Evolutionary conservation across 2,113 vertebrate species (phyloP).

Genomic region (Elaphurus davidianus): DNA sequence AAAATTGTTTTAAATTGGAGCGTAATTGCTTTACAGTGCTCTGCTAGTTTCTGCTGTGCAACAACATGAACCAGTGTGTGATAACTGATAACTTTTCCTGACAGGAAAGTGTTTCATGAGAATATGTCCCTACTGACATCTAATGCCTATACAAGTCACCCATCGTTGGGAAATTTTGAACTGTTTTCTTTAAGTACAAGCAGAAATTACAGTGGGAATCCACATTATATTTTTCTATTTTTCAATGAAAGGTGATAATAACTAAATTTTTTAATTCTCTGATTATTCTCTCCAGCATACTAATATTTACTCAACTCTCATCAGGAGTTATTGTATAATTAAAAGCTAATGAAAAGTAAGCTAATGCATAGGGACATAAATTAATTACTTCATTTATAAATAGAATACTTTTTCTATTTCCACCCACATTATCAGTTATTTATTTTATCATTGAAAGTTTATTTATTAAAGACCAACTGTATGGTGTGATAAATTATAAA

Average conservation of each 20-base stretch:
- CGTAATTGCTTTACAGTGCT: background rate
- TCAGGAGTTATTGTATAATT: background rate
- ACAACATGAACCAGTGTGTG: background rate
- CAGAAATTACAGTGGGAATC: background rate
- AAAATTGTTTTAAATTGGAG: background rate
- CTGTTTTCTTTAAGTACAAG: background rate
- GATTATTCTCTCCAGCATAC: background rate
- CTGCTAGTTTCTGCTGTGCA: background rate
- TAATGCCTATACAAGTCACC: background rate
- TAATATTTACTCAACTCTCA: background rate
- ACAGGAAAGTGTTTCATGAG: background rate
- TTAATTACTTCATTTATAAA: background rate
- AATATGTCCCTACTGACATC: background rate
- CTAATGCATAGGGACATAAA: background rate
- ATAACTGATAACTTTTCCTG: background rate
- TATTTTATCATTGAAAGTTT: background rate
- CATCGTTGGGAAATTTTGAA: background rate
- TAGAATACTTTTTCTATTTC: background rate
- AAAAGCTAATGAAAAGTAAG: background rate
- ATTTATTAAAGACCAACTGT: background rate
- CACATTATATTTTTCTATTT: background rate
- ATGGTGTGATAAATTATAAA: background rate
- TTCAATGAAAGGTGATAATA: background rate
- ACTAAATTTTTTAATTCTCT: background rate
- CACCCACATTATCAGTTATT: background rate